Evolutionary conservation across 2,113 vertebrate species (phyloP), one percentile per base, ranked within the genome.

Genomic region (Nibea albiflora): DNA sequence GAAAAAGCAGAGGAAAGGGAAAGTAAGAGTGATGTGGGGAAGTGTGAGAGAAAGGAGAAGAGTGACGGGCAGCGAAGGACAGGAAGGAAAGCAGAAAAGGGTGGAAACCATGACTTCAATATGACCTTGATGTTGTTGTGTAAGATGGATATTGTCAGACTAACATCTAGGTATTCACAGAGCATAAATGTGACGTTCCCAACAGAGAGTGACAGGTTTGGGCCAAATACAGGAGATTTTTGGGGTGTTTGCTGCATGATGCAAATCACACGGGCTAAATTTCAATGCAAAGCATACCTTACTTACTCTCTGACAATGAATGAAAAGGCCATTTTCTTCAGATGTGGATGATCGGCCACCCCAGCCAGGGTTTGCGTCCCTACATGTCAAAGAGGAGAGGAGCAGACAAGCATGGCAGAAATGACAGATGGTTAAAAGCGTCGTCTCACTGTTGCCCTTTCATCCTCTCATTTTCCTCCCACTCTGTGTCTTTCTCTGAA

Each of bases 381-480:
- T 62, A 73, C 84, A 78, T 87, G 76, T 90, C 81, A 88, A 65
- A 83, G 62, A 85, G 73, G 76, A 86, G 80, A 69, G 78, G 58
- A 83, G 88, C 89, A 91, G 89, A 90, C 90, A 90, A 78, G 46
- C 87, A 85, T 90, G 75, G 87, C 90, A 85, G 82, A 87, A 86
- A 90, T 93, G 90, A 92, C 90, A 93, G 92, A 88, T 92, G 90
- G 90, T 92, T 92, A 93, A 93, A 93, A 93, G 88, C 88, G 78
- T 91, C 50, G 58, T 89, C 86, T 88, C 82, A 79, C 83, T 50
- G 61, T 69, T 77, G 85, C 87, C 78, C 88, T 93, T 90, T 92
- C 86, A 87, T 87, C 88, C 80, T 84, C 86, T 82, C 78, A 84
- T 81, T 83, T 78, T 73, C 70, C 65, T 62, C 31, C 72, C 77